phyloP scores from a whole-genome alignment of 2,113 vertebrate species.

The Buteo buteo region DNA sequence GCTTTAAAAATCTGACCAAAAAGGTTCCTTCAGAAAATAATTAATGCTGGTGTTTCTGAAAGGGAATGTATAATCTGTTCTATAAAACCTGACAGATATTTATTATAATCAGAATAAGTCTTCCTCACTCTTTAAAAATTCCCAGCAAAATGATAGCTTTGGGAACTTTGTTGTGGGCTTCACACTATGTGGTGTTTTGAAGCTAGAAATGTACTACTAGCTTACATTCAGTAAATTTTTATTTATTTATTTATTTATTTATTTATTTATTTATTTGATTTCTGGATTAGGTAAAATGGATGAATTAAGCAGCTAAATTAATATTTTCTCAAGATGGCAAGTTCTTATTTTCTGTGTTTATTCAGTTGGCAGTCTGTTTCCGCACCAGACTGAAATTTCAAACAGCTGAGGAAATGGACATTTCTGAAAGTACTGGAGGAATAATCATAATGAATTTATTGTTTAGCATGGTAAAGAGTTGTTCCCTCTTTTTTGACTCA shows the following conservation, averaged over 20 bases:
- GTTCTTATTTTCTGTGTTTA: not conserved
- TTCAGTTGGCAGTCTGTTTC: not conserved
- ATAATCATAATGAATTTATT: not conserved
- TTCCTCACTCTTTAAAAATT: not conserved
- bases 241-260: too few species aligned
- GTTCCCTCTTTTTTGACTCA: not conserved
- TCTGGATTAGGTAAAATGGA: not conserved
- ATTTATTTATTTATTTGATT: not conserved
- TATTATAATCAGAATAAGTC: not conserved
- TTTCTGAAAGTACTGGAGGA: not conserved
- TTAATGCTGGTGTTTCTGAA: not conserved
- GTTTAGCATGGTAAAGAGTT: not conserved
- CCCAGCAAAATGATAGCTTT: not conserved
- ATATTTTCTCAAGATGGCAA: not conserved
- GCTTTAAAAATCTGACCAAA: not conserved
- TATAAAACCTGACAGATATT: not conserved
- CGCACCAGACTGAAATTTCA: not conserved
- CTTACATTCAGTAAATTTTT: not conserved
- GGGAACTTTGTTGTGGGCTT: not conserved
- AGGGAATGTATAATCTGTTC: not conserved
- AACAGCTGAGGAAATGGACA: not conserved
- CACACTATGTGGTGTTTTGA: not conserved
- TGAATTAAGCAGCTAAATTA: not conserved
- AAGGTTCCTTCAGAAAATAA: not conserved
- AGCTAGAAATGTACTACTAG: too few species aligned